These are phyloP conservation scores for Copidosoma floridanum DNA, from an alignment of 1,140 invertebrate genomes.

Conservation along the genomic window DNA sequence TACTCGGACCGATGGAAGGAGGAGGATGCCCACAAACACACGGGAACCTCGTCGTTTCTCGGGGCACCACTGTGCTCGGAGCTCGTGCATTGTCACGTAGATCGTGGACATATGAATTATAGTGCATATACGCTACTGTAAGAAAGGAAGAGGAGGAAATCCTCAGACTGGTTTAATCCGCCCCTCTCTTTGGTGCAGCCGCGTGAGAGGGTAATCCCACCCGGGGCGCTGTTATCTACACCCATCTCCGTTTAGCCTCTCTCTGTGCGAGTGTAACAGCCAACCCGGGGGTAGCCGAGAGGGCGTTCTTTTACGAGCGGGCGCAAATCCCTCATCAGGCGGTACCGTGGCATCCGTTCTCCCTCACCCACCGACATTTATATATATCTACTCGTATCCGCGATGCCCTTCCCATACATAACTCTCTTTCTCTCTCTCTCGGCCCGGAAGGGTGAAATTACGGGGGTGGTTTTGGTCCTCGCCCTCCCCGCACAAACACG, in stretches of 20 bases:
- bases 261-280: conserved; percentile 8
- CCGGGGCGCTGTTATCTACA: conserved; percentile 47
- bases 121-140: too few relatives aligned
- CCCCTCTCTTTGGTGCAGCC: conserved; percentile 23
- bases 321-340: conserved; percentile 54
- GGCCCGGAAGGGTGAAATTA: conserved; percentile 23
- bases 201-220: not conserved
- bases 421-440: not conserved
- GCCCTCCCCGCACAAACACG: not conserved
- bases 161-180: conserved; percentile 35
- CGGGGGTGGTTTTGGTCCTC: conserved; percentile 22
- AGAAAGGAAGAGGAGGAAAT: not conserved
- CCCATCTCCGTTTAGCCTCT: conserved; percentile 50
- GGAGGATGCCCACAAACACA: not conserved
- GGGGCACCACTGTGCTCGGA: not conserved
- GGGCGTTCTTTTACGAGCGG: conserved; percentile 47
- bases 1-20: too few relatives aligned
- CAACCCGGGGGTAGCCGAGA: conserved; percentile 12
- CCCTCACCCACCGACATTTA: too few relatives aligned
- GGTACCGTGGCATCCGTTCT: conserved; percentile 11
- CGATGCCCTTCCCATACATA: not conserved
- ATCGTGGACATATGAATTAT: too few relatives aligned
- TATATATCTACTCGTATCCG: too few relatives aligned
- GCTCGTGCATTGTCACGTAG: too few relatives aligned
- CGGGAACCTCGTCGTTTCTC: not conserved